Evolutionary conservation across 2,888 invertebrate genomes (phyloP), one percentile per base, ranked within the genome.

Genomic region (Melanotus villosus): DNA sequence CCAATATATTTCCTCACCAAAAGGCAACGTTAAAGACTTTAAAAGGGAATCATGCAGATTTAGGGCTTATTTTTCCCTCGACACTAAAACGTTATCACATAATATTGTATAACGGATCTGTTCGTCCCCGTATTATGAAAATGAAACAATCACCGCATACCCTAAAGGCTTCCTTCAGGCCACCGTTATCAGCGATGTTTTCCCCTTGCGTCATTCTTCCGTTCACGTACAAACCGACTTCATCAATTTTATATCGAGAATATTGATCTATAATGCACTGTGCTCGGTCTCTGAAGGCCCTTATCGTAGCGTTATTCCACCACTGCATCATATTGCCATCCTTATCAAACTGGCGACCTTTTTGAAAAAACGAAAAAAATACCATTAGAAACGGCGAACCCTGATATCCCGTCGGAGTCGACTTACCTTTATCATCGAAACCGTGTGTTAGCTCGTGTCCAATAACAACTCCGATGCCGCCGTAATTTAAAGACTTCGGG

Each of bases 171-270:
- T 96, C 95, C 81, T 96, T 97, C 38, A 97, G 87, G 12, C 96
- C 97, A 9, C 96, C 96, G 82, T 97, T 97, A 82, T 97, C 97
- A 0, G 96, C 96, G 74, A 97, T 97, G 83, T 97, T 96, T 85
- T 96, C 96, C 45, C 95, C 95, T 88, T 90, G 94, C 74, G 89
- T 95, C 90, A 93, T 91, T 68, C 90, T 86, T 0, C 92, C 92
- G 74, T 92, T 90, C 73, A 93, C 89, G 75, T 87, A 89, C 77
- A 90, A 85, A 72, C 91, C 90, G 58, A 94, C 91, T 81, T 94
- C 94, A 77, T 92, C 90, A 72, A 96, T 89, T 80, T 91, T 91
- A 84, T 95, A 97, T 75, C 90, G 89, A 16, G 92, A 92, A 83
- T 95, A 95, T 83, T 95, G 96, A 80, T 96, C 93, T 75, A 96